Conservation (phyloP, 1,140 invertebrate genomes). For the Macrobrachium rosenbergii region DNA sequence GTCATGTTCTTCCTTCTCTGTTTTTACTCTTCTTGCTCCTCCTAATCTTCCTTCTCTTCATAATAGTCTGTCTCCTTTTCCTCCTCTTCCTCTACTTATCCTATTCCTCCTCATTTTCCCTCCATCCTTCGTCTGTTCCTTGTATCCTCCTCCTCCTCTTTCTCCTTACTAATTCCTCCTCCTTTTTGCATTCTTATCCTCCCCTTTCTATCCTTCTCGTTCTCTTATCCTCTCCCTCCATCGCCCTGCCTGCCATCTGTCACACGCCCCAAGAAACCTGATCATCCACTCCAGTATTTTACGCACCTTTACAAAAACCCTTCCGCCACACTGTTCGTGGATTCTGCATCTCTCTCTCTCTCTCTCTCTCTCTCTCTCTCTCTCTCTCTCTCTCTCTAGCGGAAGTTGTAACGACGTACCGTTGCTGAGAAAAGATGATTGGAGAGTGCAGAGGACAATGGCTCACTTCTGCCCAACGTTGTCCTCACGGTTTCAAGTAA, state of each 20-base stretch:
- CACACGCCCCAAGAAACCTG: constrained; percentile 43
- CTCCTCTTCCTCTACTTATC: neutral
- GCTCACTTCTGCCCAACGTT: too few relatives aligned
- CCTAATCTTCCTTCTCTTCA: neutral
- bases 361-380: neutral
- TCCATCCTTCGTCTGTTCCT: neutral
- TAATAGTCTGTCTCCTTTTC: neutral
- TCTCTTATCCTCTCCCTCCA: neutral
- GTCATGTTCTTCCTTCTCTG: neutral
- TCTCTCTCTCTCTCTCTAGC: neutral
- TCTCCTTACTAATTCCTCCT: too few relatives aligned
- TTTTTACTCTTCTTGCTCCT: neutral
- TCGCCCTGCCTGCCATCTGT: constrained; percentile 56
- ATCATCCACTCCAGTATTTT: constrained; percentile 53
- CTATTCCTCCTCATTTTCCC: too few relatives aligned
- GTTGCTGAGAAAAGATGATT: too few relatives aligned
- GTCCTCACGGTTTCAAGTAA: too few relatives aligned
- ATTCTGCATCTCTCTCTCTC: constrained; percentile 1
- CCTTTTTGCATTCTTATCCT: too few relatives aligned
- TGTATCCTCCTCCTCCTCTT: neutral
- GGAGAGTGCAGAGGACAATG: too few relatives aligned
- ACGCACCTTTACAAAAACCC: constrained; percentile 32
- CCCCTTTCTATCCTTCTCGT: too few relatives aligned
- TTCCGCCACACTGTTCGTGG: neutral
- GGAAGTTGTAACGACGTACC: too few relatives aligned